Evolutionary conservation across 2,113 vertebrate genomes (phyloP).

Genomic region (Egretta garzetta): DNA sequence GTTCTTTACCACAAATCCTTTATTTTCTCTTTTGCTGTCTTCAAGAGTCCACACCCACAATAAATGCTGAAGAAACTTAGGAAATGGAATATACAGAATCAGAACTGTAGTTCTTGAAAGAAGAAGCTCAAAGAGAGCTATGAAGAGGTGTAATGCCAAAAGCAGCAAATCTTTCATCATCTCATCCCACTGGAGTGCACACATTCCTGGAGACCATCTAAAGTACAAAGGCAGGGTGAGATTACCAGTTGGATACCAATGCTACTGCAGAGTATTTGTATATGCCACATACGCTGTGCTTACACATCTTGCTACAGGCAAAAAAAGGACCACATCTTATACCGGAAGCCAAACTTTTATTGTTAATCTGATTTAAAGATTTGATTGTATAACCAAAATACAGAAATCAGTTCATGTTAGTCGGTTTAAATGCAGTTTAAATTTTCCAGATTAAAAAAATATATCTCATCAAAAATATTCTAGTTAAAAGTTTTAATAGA

Average conservation of each 20-base stretch:
- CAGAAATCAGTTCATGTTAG: not conserved
- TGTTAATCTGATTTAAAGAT: not conserved
- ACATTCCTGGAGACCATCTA: not conserved
- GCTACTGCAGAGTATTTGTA: not conserved
- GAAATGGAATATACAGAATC: not conserved
- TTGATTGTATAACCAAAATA: not conserved
- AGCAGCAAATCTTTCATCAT: not conserved
- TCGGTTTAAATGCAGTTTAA: not conserved
- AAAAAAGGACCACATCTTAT: not conserved
- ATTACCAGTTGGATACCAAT: not conserved
- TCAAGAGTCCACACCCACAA: not conserved
- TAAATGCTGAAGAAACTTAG: not conserved
- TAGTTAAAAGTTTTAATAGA: not conserved
- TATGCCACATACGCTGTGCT: not conserved
- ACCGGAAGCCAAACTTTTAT: not conserved
- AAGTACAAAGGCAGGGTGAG: not conserved
- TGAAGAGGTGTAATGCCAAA: not conserved
- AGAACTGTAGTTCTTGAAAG: not conserved
- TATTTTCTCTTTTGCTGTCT: not conserved
- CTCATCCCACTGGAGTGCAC: not conserved
- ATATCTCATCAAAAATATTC: not conserved
- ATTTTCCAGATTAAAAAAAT: not conserved
- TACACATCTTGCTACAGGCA: not conserved
- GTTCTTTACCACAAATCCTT: not conserved
- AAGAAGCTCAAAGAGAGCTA: not conserved